Evolutionary conservation across 2,113 vertebrate species (phyloP), one percentile per base, ranked within the genome.

Genomic region (Egretta garzetta): DNA sequence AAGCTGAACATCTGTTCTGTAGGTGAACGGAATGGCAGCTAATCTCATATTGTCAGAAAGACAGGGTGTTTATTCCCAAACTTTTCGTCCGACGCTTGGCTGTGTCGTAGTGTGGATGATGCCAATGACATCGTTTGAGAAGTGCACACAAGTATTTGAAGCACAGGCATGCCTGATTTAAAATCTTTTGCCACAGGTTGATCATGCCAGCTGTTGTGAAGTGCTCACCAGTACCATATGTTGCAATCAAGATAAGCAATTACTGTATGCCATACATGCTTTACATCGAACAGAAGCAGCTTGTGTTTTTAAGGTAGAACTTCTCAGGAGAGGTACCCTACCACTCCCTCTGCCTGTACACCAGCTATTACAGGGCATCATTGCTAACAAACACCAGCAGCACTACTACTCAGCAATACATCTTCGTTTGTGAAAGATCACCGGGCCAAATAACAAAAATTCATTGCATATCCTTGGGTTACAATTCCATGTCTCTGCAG

Each of bases 1-100:
- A 96, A 96, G 91, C 93, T 76, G 88, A 97, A 94, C 97, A 98
- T 97, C 97, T 98, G 97, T 96, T 97, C 93, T 96, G 95, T 94
- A 97, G 96, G 96, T 97, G 96, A 96, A 62, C 56, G 94, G 91
- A 91, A 95, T 53, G 90, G 87, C 93, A 96, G 92, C 89, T 96
- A 95, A 96, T 94, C 89, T 96, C 89, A 39, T 86, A 95, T 80
- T 97, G 95, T 80, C 82, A 92, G 70, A 55, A 80, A 90, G 59
- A 80, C 74, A 56, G 22, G 4, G 30, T 96, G 79, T 95, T 93
- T 87, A 87, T 88, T 92, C 85, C 92, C 70, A 83, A 60, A 49
- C 52, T 96, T 97, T 94, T 66, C 86, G 72, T 96, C 85, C 79
- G 93, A 20, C 53, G 86, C 92, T 96, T 96, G 95, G 96, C 93